Conservation (phyloP, 2,113 vertebrate genomes). For the Chaetodon auriga region DNA sequence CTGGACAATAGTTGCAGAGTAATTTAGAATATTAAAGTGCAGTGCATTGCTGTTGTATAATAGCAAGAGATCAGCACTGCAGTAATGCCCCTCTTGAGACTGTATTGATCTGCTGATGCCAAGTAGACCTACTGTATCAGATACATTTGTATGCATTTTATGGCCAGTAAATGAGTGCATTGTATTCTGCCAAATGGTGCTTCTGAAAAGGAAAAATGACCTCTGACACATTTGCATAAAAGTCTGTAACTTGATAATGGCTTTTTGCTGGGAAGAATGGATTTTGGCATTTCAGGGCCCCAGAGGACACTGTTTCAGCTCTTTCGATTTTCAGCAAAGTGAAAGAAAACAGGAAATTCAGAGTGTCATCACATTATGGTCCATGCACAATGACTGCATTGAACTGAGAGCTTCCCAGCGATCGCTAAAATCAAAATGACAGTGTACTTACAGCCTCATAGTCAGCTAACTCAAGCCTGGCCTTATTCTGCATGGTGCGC, state of each 20-base stretch:
- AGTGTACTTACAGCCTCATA: conserved; percentile 94
- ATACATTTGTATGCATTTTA: conserved; percentile 47
- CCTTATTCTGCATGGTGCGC: conserved; percentile 99
- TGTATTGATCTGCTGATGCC: conserved; percentile 62
- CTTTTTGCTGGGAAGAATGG: conserved; percentile 34
- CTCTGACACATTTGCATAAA: conserved; percentile 18
- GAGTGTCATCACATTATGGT: conserved; percentile 22
- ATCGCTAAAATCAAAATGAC: conserved; percentile 1
- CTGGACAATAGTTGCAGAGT: conserved; percentile 68
- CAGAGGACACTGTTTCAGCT: conserved; percentile 15
- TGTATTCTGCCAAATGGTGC: neutral
- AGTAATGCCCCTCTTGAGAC: conserved; percentile 31
- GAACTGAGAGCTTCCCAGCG: conserved; percentile 29
- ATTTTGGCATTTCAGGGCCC: conserved; percentile 13
- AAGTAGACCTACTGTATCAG: neutral
- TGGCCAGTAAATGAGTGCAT: conserved; percentile 14
- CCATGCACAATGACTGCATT: neutral
- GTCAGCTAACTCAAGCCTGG: conserved; percentile 94
- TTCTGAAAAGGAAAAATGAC: conserved; percentile 13
- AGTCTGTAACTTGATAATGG: conserved; percentile 38
- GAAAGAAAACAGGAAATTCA: conserved; percentile 30
- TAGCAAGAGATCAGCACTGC: conserved; percentile 39
- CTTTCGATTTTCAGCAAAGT: conserved; percentile 17
- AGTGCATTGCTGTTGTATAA: conserved; percentile 34
- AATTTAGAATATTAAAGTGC: conserved; percentile 60